Evolutionary conservation across 92 coral and sea anemone species (phyloP).

Genomic region (Paramuricea clavata): DNA sequence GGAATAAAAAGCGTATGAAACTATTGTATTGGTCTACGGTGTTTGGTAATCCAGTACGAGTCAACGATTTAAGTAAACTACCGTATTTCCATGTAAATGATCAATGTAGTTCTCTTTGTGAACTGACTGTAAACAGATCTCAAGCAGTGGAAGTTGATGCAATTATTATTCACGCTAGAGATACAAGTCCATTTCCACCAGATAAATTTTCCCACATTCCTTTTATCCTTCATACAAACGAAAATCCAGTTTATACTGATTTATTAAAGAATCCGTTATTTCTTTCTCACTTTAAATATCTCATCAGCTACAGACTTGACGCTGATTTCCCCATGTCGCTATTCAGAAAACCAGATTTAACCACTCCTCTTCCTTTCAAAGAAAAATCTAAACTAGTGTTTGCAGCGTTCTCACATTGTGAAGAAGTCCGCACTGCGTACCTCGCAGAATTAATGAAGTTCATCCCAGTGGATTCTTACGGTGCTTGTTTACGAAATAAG

Average conservation of each 20-base stretch:
- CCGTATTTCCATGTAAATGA: slow-evolving; percentile 28
- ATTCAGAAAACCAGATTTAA: slow-evolving; percentile 45
- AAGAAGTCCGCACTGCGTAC: slow-evolving; percentile 72
- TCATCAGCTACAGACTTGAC: slow-evolving; percentile 67
- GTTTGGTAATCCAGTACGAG: slow-evolving; percentile 43
- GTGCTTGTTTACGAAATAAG: slow-evolving; percentile 68
- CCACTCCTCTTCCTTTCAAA: slow-evolving; percentile 65
- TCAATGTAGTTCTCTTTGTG: slow-evolving; percentile 49
- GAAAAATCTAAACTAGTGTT: slow-evolving; percentile 65
- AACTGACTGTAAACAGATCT: slow-evolving; percentile 49
- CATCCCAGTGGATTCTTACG: slow-evolving; percentile 74
- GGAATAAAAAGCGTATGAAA: slow-evolving; percentile 1
- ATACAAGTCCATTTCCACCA: slow-evolving; percentile 51
- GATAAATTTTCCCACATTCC: slow-evolving; percentile 43
- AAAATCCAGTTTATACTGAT: slow-evolving; percentile 60
- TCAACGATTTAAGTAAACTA: slow-evolving; percentile 9
- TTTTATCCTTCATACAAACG: slow-evolving; percentile 56
- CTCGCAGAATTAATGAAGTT: slow-evolving; percentile 71
- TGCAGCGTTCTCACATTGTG: slow-evolving; percentile 81
- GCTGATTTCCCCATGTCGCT: slow-evolving; percentile 66
- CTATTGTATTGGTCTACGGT: slow-evolving; percentile 67
- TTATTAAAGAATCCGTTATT: slow-evolving; percentile 49
- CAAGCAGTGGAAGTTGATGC: slow-evolving; percentile 54
- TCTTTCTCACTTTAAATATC: slow-evolving; percentile 51
- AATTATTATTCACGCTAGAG: slow-evolving; percentile 63